Base-by-base conservation (phyloP, 37 sponge, comb jelly and placozoan genomes). In the Crambe crambe region DNA sequence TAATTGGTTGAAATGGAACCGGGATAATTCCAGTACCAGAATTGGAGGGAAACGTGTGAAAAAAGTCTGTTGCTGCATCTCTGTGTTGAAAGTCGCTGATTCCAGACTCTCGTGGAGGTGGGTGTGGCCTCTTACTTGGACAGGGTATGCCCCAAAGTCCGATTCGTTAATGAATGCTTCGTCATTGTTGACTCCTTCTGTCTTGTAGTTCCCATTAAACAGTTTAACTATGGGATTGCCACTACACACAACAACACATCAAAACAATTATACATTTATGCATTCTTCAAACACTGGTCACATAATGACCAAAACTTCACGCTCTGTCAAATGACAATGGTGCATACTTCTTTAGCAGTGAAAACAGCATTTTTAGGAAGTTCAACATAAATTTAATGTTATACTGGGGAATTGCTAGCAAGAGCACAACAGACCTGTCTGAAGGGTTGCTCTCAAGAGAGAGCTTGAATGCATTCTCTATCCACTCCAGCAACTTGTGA, bases 401-500 rank as follows among this genome's bases (percentile, higher is more conserved):
- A n/a, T n/a, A n/a, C n/a, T n/a, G n/a, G n/a, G n/a, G n/a, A n/a
- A n/a, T n/a, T n/a, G n/a, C n/a, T n/a, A n/a, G n/a, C n/a, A n/a
- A n/a, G n/a, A n/a, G n/a, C n/a, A n/a, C 12, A 47, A 47, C 51
- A 15, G 51, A 47, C 51, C 51, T 65, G 2, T 65, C 66, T 31
- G 66, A 30, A 20, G 66, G 66, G 5, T 31, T 6, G 5, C 51
- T 54, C 30, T 22, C 70, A 25, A 37, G 81, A 12, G 80, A 81
- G 5, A 42, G 51, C 31, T 65, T 74, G 70, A 91, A 85, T 42
- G 91, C 91, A 76, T 85, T 82, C 54, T 91, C 91, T 18, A 86
- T 80, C 87, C 87, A 91, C 40, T 91, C 91, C 70, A 91, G 71
- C 58, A 91, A 74, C 69, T 91, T 91, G 74, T 91, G 91, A 31